Evolutionary conservation across 2,797 vertebrate genomes (phyloP), one percentile per base, ranked within the genome.

Genomic region (Pipistrellus kuhlii): DNA sequence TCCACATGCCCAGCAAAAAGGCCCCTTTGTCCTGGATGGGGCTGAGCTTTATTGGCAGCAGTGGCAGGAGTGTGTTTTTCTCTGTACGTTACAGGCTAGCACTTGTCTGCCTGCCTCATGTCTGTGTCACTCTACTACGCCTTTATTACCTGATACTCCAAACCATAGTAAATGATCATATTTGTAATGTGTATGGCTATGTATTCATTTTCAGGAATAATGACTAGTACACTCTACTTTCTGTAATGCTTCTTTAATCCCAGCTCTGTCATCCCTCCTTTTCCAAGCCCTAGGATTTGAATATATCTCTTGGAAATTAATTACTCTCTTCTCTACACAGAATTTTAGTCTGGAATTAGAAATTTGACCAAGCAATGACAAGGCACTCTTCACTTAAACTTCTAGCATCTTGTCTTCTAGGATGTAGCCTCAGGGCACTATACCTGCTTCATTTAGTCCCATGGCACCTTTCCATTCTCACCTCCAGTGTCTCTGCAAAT

Each of bases 91-190:
- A 76, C 96, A 96, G 85, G 95, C 72, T 51, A 71, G 71, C 48
- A 92, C 95, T 93, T 96, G 94, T 94, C 94, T 77, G 59, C 88
- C 83, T 95, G 93, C 59, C 68, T 94, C 55, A 38, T 75, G 8
- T 92, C 35, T 92, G 25, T 83, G 48, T 82, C 69, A 46, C 38
- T 95, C 41, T 93, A 21, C 55, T 83, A 14, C 25, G 3, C 81
- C 84, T 96, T 94, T 62, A 91, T 86, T 89, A 95, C 44, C 55
- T 41, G 51, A 77, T 20, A 32, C 64, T 89, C 64, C 68, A 69
- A 68, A 91, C 72, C 17, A 30, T 32, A 44, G 76, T 53, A 71
- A 92, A 91, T 41, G n/a, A 55, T 51, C 51, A 71, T 66, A 80
- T 83, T 72, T 73, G 2, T 93, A 80, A 77, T 62, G 23, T 72